Percentiles rank a stretch among this genome's conserved stretches.
Conservation (phyloP, 2,113 vertebrate genomes). For the Polypterus senegalus region DNA sequence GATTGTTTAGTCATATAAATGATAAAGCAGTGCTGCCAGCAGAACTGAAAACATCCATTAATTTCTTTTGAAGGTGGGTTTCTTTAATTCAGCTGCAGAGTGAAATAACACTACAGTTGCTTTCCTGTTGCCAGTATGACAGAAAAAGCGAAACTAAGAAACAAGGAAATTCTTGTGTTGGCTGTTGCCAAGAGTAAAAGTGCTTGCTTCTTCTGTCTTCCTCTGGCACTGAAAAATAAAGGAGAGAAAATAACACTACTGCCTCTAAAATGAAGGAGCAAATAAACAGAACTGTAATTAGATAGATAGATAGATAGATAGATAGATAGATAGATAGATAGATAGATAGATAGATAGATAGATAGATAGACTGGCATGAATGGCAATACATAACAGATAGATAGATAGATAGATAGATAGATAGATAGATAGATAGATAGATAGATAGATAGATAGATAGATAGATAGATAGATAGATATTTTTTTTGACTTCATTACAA, state of each 20-base stretch:
- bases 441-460: slow-evolving; percentile 3
- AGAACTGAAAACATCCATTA: slow-evolving; percentile 65
- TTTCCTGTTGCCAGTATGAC: background rate
- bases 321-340: too few species aligned
- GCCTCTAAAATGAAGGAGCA: background rate
- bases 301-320: too few species aligned
- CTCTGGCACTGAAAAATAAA: background rate
- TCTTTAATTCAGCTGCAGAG: slow-evolving; percentile 34
- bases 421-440: background rate
- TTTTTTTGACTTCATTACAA: too few species aligned
- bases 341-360: too few species aligned
- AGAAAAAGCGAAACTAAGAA: background rate
- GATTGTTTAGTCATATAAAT: slow-evolving; percentile 95
- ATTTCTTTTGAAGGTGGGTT: slow-evolving; percentile 54
- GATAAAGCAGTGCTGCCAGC: slow-evolving; percentile 72
- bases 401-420: too few species aligned
- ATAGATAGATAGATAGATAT: background rate
- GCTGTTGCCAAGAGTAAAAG: too few species aligned
- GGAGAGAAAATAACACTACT: background rate
- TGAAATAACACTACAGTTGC: slow-evolving; percentile 5
- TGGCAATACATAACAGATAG: too few species aligned
- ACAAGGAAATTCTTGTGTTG: background rate
- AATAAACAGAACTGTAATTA: too few species aligned
- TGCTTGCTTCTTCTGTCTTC: too few species aligned
- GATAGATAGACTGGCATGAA: too few species aligned